Evolutionary conservation across 2,888 invertebrate genomes (phyloP).

Genomic region (Lumbricus terrestris): DNA sequence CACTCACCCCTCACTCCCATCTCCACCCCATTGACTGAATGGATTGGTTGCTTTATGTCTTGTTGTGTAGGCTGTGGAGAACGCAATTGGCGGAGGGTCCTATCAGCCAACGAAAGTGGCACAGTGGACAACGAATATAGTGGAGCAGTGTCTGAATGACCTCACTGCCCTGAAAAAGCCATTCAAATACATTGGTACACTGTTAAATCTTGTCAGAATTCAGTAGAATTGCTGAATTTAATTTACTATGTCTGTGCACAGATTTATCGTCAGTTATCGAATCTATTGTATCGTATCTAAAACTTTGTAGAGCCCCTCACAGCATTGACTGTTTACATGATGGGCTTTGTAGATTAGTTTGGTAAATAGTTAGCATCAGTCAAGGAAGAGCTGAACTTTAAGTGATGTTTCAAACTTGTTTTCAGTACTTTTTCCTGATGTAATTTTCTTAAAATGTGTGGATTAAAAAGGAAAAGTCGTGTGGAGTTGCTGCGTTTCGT

Average conservation of each 20-base stretch:
- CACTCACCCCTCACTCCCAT: too few species aligned
- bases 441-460: too few species aligned
- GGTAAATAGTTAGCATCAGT: not conserved
- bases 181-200: constrained; percentile 89
- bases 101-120: constrained; percentile 96
- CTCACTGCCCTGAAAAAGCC: constrained; percentile 93
- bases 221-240: not conserved
- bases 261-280: too few species aligned
- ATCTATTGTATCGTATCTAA: too few species aligned
- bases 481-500: too few species aligned
- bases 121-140: constrained; percentile 94
- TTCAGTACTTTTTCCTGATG: not conserved
- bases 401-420: not conserved
- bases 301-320: too few species aligned
- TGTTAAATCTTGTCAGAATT: not conserved
- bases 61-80: constrained; percentile 71
- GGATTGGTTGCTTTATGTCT: not conserved
- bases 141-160: constrained; percentile 89
- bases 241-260: too few species aligned
- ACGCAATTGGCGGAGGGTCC: constrained; percentile 89
- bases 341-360: not conserved
- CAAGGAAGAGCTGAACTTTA: not conserved
- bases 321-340: too few species aligned
- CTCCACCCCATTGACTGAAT: not conserved
- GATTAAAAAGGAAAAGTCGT: too few species aligned